A percentile compares a stretch with the other conserved stretches of the same genome.
Conservation (phyloP, 92 coral and sea anemone genomes). For the Nematostella vectensis region DNA sequence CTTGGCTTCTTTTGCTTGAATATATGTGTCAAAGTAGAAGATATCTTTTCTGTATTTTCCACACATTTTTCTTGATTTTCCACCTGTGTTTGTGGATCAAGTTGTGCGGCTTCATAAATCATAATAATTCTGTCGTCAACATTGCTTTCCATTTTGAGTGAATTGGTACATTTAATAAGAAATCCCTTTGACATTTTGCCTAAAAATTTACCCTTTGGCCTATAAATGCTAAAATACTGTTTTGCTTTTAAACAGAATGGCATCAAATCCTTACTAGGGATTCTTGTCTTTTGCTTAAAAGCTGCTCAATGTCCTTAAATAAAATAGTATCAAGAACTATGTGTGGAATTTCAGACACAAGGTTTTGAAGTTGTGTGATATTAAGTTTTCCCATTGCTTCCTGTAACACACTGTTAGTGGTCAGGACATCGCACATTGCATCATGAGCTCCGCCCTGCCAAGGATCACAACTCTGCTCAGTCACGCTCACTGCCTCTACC, state of each 20-base stretch:
- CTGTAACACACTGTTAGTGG: conserved; percentile 21
- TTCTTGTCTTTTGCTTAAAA: conserved; percentile 2
- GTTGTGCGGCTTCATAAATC: conserved; percentile 25
- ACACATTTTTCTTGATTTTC: neutral
- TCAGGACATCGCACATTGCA: conserved; percentile 30
- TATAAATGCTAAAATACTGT: conserved; percentile 19
- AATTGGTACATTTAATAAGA: conserved; percentile 2
- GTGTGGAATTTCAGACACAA: conserved; percentile 9
- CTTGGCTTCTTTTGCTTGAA: conserved; percentile 3
- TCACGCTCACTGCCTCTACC: neutral
- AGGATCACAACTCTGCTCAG: conserved; percentile 7
- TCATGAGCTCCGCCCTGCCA: conserved; percentile 27
- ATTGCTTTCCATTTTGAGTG: conserved; percentile 5
- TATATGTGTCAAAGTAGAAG: neutral
- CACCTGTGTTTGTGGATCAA: conserved; percentile 9
- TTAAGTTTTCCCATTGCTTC: conserved; percentile 4
- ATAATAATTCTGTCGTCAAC: conserved; percentile 19
- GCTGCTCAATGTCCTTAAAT: conserved; percentile 9
- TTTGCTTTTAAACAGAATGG: conserved; percentile 19
- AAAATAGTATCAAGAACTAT: conserved; percentile 23
- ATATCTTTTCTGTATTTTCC: neutral
- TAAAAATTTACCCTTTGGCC: conserved; percentile 18
- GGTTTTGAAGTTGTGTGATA: conserved; percentile 3
- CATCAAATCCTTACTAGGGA: conserved; percentile 5
- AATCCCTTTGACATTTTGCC: conserved; percentile 9